Evolutionary conservation across 2,113 vertebrate species (phyloP).

Genomic region (Nycticorax nycticorax): DNA sequence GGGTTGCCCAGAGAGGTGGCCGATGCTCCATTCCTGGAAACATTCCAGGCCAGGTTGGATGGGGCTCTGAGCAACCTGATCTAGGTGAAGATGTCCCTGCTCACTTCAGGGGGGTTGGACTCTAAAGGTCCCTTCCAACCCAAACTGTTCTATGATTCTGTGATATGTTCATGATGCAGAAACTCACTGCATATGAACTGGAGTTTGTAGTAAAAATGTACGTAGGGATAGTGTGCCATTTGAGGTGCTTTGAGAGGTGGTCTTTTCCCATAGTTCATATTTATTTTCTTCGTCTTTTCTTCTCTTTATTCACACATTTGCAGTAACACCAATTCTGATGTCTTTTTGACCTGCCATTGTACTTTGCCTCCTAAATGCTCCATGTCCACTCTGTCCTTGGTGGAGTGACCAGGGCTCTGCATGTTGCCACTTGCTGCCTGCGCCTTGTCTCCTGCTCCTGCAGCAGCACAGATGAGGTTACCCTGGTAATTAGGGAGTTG

Average conservation of each 20-base stretch:
- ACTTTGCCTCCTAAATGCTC: not conserved
- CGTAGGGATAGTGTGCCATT: accelerated
- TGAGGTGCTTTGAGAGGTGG: not conserved
- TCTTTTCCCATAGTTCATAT: not conserved
- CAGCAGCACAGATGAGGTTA: not conserved
- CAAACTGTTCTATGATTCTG: not conserved
- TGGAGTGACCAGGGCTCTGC: not conserved
- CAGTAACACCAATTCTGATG: not conserved
- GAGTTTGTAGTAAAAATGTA: not conserved
- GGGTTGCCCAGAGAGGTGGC: not conserved
- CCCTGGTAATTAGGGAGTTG: not conserved
- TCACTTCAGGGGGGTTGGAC: not conserved
- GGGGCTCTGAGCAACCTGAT: not conserved
- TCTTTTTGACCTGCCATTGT: not conserved
- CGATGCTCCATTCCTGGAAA: not conserved
- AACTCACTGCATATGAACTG: not conserved
- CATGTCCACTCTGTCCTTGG: not conserved
- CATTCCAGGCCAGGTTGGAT: not conserved
- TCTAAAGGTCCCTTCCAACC: not conserved
- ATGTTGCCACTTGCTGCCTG: not conserved
- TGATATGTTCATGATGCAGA: not conserved
- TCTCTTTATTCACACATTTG: not conserved
- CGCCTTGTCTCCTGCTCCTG: not conserved
- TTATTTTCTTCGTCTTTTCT: not conserved
- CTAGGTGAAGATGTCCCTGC: not conserved